These are phyloP conservation scores for Mystacornis crossleyi DNA, from an alignment of 2,113 vertebrate genomes.

Conservation along the genomic window DNA sequence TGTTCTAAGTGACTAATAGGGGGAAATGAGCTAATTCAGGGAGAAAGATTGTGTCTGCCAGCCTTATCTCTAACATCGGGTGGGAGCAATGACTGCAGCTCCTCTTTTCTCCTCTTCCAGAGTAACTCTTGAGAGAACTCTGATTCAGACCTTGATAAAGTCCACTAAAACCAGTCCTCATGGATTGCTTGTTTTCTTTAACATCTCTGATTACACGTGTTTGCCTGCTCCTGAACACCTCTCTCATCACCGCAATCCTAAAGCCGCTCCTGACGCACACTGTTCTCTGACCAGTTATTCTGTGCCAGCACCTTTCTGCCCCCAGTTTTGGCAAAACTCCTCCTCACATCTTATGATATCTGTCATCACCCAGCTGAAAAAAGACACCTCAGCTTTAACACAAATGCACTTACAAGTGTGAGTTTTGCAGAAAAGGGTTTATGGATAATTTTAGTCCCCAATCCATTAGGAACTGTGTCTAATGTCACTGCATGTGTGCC, in stretches of 20 bases:
- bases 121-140: background rate
- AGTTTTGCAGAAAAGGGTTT: background rate
- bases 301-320: background rate
- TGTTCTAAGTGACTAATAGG: conserved; percentile 15
- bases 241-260: background rate
- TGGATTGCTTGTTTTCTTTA: background rate
- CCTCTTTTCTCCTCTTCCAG: background rate
- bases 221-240: background rate
- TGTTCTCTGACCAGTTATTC: background rate
- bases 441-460: background rate
- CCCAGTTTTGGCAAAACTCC: background rate
- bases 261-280: background rate
- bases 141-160: conserved; percentile 6
- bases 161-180: background rate
- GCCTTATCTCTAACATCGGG: background rate
- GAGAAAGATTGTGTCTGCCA: background rate
- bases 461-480: background rate
- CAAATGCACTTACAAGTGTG: background rate
- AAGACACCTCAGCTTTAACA: background rate
- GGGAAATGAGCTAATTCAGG: background rate
- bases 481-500: background rate
- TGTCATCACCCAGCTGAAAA: background rate
- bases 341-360: background rate
- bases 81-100: background rate
- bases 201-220: background rate